These are phyloP conservation scores for Urosaurus nigricauda DNA, from an alignment of 2,797 vertebrate genomes.

Conservation along the genomic window DNA sequence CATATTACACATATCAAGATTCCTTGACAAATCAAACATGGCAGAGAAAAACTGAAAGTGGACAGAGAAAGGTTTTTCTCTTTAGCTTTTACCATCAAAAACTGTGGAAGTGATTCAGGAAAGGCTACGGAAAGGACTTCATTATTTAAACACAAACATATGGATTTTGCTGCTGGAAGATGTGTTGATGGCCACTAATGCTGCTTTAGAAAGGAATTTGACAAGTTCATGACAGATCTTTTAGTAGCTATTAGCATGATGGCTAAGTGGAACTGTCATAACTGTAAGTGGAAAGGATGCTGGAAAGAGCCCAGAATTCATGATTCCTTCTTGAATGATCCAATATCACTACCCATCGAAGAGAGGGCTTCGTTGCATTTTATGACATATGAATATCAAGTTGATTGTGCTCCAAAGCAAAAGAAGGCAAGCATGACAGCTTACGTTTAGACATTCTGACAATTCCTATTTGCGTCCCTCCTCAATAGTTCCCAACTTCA, in stretches of 20 bases:
- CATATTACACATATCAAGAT: neutral
- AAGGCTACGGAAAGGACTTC: neutral
- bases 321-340: neutral
- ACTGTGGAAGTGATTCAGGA: neutral
- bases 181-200: neutral
- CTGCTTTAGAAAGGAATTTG: neutral
- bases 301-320: neutral
- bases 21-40: neutral
- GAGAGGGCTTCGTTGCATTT: rapidly evolving
- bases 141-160: neutral
- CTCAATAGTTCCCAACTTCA: neutral
- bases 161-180: neutral
- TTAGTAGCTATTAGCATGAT: neutral
- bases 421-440: neutral
- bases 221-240: too few relatives aligned
- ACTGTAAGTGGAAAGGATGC: neutral
- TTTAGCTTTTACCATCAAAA: neutral
- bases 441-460: neutral
- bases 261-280: neutral
- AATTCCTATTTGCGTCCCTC: neutral
- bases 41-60: neutral
- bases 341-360: neutral
- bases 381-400: rapidly evolving
- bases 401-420: rapidly evolving
- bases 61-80: neutral